Evolutionary conservation across 2,888 invertebrate genomes (phyloP), one percentile per base, ranked within the genome.

Genomic region (Ornithoptera alexandrae): DNA sequence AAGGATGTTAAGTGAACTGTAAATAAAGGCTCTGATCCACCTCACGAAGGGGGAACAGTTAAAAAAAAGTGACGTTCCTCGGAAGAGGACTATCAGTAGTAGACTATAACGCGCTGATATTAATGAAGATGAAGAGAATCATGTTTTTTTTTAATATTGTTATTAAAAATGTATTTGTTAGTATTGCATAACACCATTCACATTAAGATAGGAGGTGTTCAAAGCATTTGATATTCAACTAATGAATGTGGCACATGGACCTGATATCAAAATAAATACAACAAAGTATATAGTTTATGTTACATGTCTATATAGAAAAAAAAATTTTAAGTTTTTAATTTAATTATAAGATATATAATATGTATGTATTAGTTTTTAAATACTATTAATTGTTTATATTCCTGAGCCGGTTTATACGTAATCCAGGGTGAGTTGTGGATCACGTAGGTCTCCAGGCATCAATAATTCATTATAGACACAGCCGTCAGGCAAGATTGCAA

Each of bases 391-490:
- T 64, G 67, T 64, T 57, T 64, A 67, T 46, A 62, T 56, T 67
- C 60, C 65, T 62, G 58, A 63, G 61, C 65, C 60, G 63, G 39
- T 65, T 65, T 70, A 65, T 66, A 67, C 64, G 70, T 76, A 80
- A 72, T 79, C 74, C 79, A 78, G 81, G 80, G 77, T 81, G 77
- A 82, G 80, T 81, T 79, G 78, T 81, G 76, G 79, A 85, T 84
- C 90, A 91, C 90, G 90, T 89, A 79, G 79, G 78, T 80, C 79
- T 77, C 79, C 77, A 76, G 78, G 72, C 84, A 89, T 92, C 84
- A 87, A 92, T 92, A 88, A 92, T 92, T 88, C 91, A 92, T 90
- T 77, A 76, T 78, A 81, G 79, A 71, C 77, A 77, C 84, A 81
- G 79, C 81, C 80, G 82, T 81, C 78, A 79, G 78, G 84, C 90